Percentiles rank a stretch among this genome's conserved stretches.
phyloP scores from a whole-genome alignment of 2,113 vertebrate species.

The Gnathochromis pfefferi region DNA sequence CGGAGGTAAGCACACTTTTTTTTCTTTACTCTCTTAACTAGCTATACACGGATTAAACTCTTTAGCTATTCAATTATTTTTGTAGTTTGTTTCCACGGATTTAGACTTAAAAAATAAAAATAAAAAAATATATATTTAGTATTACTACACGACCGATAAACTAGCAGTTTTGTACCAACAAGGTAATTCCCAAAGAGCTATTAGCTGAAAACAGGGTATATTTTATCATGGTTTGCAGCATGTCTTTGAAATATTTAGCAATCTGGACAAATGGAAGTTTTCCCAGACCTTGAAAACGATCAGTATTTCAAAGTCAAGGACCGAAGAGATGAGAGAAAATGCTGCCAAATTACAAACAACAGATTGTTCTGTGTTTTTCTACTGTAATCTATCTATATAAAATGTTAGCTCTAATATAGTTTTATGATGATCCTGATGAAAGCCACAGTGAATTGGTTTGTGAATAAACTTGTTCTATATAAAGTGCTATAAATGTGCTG shows the following conservation, averaged over 20 bases:
- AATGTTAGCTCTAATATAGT: background rate
- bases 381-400: background rate
- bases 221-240: fast-evolving
- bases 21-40: background rate
- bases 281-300: background rate
- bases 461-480: background rate
- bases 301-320: background rate
- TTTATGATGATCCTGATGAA: background rate
- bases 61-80: background rate
- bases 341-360: background rate
- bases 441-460: background rate
- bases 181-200: background rate
- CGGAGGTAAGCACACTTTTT: background rate
- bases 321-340: background rate
- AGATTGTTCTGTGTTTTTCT: background rate
- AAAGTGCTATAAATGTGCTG: background rate
- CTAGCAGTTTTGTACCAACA: background rate
- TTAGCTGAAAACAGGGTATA: background rate
- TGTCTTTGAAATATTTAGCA: fast-evolving
- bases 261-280: fast-evolving
- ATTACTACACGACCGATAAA: background rate
- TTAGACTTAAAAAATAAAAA: background rate
- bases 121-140: background rate
- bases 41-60: fast-evolving
- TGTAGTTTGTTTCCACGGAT: background rate